These are phyloP conservation scores for Epinephelus lanceolatus DNA, from an alignment of 2,113 vertebrate genomes.

Conservation along the genomic window DNA sequence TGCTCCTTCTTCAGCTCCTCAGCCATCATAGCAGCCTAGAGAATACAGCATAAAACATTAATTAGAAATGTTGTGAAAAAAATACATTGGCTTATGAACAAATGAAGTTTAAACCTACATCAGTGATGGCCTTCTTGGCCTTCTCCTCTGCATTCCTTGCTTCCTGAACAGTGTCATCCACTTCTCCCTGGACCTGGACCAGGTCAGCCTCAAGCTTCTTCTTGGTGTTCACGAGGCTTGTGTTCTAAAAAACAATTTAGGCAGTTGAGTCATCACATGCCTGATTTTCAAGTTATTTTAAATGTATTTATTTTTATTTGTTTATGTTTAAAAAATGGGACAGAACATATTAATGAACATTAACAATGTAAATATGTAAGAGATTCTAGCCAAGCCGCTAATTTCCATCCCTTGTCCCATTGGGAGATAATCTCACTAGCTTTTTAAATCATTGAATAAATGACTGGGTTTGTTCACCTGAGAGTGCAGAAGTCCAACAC, in stretches of 20 bases:
- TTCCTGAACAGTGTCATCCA: slow-evolving; percentile 78
- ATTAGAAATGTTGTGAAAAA: neutral
- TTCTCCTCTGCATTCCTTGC: slow-evolving; percentile 92
- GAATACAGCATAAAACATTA: neutral
- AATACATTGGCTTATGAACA: slow-evolving; percentile 46
- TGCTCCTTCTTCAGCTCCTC: slow-evolving; percentile 93
- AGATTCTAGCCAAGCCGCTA: too few species aligned
- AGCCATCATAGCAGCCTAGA: slow-evolving; percentile 89
- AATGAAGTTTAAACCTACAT: slow-evolving; percentile 78
- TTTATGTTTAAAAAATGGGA: too few species aligned
- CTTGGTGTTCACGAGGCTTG: slow-evolving; percentile 77
- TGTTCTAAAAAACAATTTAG: slow-evolving; percentile 59
- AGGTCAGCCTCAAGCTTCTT: slow-evolving; percentile 79
- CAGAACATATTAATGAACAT: too few species aligned
- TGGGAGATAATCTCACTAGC: neutral
- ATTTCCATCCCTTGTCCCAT: too few species aligned
- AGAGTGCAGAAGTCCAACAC: slow-evolving; percentile 89
- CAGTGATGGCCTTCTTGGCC: slow-evolving; percentile 93
- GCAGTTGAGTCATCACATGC: neutral
- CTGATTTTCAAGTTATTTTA: neutral
- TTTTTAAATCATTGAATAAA: neutral
- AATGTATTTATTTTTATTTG: neutral
- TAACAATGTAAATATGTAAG: too few species aligned
- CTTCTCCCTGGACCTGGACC: slow-evolving; percentile 77
- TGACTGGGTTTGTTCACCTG: slow-evolving; percentile 80